Conservation (phyloP, 2,888 invertebrate species). For the Brachycybe producta region DNA sequence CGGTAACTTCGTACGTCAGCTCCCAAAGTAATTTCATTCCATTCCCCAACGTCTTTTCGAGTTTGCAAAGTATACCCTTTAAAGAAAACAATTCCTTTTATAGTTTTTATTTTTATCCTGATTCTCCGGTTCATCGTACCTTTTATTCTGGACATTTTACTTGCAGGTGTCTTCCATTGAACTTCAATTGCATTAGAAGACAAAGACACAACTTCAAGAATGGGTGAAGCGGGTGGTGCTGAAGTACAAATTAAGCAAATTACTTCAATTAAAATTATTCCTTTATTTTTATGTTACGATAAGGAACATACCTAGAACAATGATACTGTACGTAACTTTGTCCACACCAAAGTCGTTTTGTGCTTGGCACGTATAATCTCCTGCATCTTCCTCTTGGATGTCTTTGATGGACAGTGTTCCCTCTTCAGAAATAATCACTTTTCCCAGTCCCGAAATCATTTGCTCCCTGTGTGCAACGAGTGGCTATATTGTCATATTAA, state of each 20-base stretch:
- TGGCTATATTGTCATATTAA: background rate
- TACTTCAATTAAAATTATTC: background rate
- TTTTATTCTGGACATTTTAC: conserved; percentile 15
- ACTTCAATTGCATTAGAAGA: conserved; percentile 7
- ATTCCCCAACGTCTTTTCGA: conserved; percentile 12
- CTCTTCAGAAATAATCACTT: conserved; percentile 44
- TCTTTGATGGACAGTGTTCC: conserved; percentile 83
- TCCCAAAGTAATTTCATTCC: conserved; percentile 11
- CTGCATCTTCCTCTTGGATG: conserved; percentile 77
- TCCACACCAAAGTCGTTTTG: conserved; percentile 87
- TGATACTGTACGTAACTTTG: conserved; percentile 74
- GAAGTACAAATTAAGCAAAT: background rate
- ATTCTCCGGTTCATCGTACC: background rate
- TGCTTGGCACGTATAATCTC: conserved; percentile 85
- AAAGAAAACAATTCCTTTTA: background rate
- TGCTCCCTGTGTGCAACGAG: background rate
- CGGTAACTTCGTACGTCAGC: conserved; percentile 2
- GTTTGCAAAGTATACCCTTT: conserved; percentile 12
- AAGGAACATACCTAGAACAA: conserved; percentile 57
- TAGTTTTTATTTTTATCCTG: background rate
- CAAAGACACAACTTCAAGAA: conserved; percentile 3
- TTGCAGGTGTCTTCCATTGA: conserved; percentile 7
- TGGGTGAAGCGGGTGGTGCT: conserved; percentile 15
- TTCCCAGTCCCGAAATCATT: background rate
- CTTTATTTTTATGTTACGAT: background rate